Evolutionary conservation across 2,797 vertebrate species (phyloP), one percentile per base, ranked within the genome.

Genomic region (Cryptoblepharus egeriae): DNA sequence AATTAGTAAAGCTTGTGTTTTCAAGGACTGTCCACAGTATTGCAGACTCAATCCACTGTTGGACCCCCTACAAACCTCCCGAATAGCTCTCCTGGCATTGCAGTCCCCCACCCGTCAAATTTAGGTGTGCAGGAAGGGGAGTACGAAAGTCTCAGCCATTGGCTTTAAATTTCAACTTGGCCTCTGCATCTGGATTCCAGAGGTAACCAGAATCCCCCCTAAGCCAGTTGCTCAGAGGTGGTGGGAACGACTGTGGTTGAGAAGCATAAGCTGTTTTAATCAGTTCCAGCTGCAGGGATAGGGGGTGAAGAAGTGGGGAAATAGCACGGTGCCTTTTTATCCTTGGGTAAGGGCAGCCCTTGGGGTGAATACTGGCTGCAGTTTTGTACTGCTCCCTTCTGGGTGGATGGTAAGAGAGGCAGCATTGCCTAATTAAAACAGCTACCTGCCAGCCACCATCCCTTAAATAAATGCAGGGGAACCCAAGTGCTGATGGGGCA

Each of bases 241-340:
- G 92, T 91, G 89, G 80, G 77, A 94, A 89, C 85, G 92, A 91
- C 86, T 91, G 91, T 92, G 92, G 92, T 94, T 93, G 92, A 89
- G 90, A 91, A 93, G 91, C 94, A 88, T 89, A 91, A 94, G 88
- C 90, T 85, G 30, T 87, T 93, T 92, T 97, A 95, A 97, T 95
- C 90, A 96, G 94, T 94, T 97, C 94, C 96, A 97, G 96, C 96
- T 98, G 97, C 75, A 77, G 83, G 75, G 77, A 79, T 79, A 87
- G 89, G 87, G 60, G 84, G 87, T 81, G 80, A 30, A 75, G 30
- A 57, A 89, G 89, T 87, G 64, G 85, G 82, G 58, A 81, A 85
- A 85, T 77, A 45, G 52, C 70, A 75, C 49, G 13, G 63, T 89
- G 80, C 83, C 76, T 71, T 79, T 88, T 49, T 30, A 88, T 90